phyloP scores from a whole-genome alignment of 2,888 invertebrate genomes.

The Conomelus anceps region DNA sequence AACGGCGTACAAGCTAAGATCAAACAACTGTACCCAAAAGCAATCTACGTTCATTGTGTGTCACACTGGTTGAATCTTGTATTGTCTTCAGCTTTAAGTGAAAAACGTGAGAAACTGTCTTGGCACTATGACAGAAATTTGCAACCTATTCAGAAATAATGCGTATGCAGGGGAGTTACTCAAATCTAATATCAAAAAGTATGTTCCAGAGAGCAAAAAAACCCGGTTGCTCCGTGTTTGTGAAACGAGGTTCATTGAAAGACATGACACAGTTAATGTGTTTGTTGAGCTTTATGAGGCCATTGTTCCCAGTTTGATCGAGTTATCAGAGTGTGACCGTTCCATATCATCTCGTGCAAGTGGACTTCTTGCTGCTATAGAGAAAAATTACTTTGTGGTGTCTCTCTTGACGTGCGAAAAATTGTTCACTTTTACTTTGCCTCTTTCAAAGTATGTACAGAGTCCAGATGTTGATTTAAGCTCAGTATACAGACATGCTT shows the following conservation, averaged over 20 bases:
- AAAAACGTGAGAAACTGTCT: background rate
- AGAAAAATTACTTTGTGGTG: background rate
- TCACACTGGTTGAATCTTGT: conserved; percentile 3
- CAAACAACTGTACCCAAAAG: background rate
- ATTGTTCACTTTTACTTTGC: conserved; percentile 11
- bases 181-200: background rate
- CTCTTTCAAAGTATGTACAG: no score
- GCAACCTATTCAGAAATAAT: conserved; percentile 8
- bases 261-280: background rate
- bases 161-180: background rate
- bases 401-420: conserved; percentile 14
- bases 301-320: background rate
- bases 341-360: conserved; percentile 6
- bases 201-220: background rate
- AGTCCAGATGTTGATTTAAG: no score
- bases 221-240: background rate
- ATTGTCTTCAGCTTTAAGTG: no score
- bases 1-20: conserved; percentile 10
- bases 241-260: conserved; percentile 9
- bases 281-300: conserved; percentile 11
- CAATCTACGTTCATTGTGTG: conserved; percentile 2
- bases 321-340: background rate
- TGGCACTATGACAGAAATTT: background rate
- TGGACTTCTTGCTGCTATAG: background rate
- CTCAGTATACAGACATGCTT: no score